These are phyloP conservation scores for Apus apus DNA, from an alignment of 2,113 vertebrate genomes.

Conservation along the genomic window DNA sequence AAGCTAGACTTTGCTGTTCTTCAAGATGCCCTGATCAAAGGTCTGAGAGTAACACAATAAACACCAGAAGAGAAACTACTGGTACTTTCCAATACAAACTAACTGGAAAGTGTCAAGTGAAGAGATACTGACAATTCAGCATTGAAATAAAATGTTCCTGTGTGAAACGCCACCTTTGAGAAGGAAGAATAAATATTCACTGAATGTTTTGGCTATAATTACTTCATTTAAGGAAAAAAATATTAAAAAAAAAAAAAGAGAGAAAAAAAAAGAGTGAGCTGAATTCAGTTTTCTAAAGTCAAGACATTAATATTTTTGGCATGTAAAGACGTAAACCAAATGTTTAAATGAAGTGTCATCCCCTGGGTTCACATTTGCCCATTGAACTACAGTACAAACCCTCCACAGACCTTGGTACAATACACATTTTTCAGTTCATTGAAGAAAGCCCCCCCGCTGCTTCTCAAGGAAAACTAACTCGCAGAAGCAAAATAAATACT, in stretches of 20 bases:
- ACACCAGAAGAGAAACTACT: conserved; percentile 55
- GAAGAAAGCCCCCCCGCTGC: conserved; percentile 50
- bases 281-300: conserved; percentile 36
- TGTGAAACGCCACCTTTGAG: not conserved
- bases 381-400: conserved; percentile 17
- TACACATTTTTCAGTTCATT: conserved; percentile 55
- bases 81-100: conserved; percentile 60
- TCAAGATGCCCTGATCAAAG: conserved; percentile 56
- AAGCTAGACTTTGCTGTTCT: conserved; percentile 3
- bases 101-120: conserved; percentile 17
- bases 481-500: conserved; percentile 61
- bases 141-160: not conserved
- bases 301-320: conserved; percentile 57
- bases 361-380: conserved; percentile 1
- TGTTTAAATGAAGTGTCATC: conserved; percentile 61
- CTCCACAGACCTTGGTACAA: conserved; percentile 17
- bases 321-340: conserved; percentile 57
- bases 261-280: not conserved
- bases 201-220: conserved; percentile 47
- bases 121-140: conserved; percentile 33
- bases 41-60: conserved; percentile 43
- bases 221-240: not conserved
- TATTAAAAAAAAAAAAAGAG: not conserved
- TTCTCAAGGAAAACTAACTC: conserved; percentile 51
- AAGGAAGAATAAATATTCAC: conserved; percentile 38